phyloP scores from a whole-genome alignment of 2,888 invertebrate genomes.

The Parochlus steinenii region DNA sequence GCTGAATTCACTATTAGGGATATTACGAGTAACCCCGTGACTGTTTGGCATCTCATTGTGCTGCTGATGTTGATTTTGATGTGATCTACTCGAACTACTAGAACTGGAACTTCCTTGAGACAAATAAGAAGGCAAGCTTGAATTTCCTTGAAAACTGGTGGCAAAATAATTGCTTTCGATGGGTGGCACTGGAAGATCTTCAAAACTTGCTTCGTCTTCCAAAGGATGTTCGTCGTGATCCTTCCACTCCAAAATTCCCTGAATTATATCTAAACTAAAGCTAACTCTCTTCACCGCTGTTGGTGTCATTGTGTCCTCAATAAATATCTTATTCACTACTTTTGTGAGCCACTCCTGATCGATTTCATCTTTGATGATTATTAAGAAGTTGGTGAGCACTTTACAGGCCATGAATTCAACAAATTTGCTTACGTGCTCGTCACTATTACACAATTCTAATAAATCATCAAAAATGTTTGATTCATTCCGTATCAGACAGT shows the following conservation, averaged over 20 bases:
- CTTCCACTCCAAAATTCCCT: slow-evolving; percentile 78
- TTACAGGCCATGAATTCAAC: slow-evolving; percentile 65
- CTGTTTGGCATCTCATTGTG: slow-evolving; percentile 1
- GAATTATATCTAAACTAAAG: slow-evolving; percentile 70
- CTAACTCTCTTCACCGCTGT: slow-evolving; percentile 57
- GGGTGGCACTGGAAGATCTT: slow-evolving; percentile 19
- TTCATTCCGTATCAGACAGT: slow-evolving; percentile 61
- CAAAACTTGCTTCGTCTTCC: slow-evolving; percentile 40
- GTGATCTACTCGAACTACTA: slow-evolving; percentile 14
- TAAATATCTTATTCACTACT: slow-evolving; percentile 52
- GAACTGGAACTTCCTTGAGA: slow-evolving; percentile 13
- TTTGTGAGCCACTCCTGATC: slow-evolving; percentile 67
- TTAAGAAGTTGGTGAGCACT: slow-evolving; percentile 66
- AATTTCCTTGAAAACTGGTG: slow-evolving; percentile 17
- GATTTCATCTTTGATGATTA: slow-evolving; percentile 59
- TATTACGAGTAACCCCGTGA: too few relatives aligned
- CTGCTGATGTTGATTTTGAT: slow-evolving; percentile 14
- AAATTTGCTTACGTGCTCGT: slow-evolving; percentile 61
- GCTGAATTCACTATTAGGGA: too few relatives aligned
- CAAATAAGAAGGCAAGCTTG: too few relatives aligned
- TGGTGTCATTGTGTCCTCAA: slow-evolving; percentile 46
- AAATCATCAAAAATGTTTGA: slow-evolving; percentile 73
- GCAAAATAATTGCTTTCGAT: slow-evolving; percentile 29
- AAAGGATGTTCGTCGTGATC: slow-evolving; percentile 65
- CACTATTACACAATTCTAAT: slow-evolving; percentile 59